phyloP scores from a whole-genome alignment of 2,797 vertebrate genomes.

The Centropyge bicolor region DNA sequence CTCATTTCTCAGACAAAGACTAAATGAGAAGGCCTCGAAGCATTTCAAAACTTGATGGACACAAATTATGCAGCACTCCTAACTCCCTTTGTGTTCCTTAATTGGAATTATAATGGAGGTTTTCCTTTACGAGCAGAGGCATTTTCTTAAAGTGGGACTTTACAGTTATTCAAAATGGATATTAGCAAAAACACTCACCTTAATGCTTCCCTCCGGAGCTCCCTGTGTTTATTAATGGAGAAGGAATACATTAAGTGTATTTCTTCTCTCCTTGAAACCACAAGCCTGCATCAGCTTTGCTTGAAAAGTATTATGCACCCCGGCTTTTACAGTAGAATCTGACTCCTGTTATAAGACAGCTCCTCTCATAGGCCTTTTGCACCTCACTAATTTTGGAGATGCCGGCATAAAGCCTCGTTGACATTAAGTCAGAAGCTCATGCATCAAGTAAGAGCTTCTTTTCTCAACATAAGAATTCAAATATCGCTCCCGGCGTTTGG shows the following conservation, averaged over 20 bases:
- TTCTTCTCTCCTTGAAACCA: conserved; percentile 61
- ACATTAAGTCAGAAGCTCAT: conserved; percentile 26
- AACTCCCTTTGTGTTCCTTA: conserved; percentile 83
- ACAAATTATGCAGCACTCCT: conserved; percentile 82
- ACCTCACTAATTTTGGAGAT: conserved; percentile 38
- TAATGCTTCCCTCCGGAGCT: conserved; percentile 76
- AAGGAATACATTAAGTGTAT: conserved; percentile 66
- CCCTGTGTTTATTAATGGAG: conserved; percentile 74
- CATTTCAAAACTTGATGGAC: conserved; percentile 84
- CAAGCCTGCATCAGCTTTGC: conserved; percentile 37
- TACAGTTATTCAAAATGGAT: conserved; percentile 80
- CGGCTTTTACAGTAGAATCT: conserved; percentile 40
- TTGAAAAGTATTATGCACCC: conserved; percentile 40
- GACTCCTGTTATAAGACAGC: conserved; percentile 23
- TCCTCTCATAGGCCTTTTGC: conserved; percentile 22
- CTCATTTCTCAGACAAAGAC: conserved; percentile 81
- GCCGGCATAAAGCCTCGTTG: conserved; percentile 26
- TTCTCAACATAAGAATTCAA: neutral
- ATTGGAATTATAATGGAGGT: conserved; percentile 84
- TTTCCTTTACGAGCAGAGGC: conserved; percentile 73
- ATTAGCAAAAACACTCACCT: conserved; percentile 81
- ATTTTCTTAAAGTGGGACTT: conserved; percentile 82
- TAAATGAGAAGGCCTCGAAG: conserved; percentile 82
- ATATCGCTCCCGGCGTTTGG: conserved; percentile 12
- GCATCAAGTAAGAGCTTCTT: neutral